Percentiles rank a stretch among this genome's conserved stretches.
Conservation (phyloP, 2,113 vertebrate genomes). For the Notiomystis cincta region DNA sequence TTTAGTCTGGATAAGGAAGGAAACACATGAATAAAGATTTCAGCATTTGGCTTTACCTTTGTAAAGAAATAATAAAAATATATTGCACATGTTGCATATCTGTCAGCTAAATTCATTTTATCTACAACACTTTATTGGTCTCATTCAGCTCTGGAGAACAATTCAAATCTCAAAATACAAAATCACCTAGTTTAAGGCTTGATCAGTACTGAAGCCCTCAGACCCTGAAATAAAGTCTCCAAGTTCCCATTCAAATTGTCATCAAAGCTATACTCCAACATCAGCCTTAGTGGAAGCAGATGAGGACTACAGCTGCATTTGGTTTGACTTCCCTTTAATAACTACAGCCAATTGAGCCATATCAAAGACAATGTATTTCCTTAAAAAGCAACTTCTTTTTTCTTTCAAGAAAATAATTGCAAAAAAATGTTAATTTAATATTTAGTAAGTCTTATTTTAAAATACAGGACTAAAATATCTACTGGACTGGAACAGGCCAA, state of each 20-base stretch:
- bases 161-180: slow-evolving; percentile 56
- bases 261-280: slow-evolving; percentile 49
- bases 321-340: slow-evolving; percentile 44
- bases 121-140: slow-evolving; percentile 8
- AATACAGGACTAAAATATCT: neutral
- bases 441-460: neutral
- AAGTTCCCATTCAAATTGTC: slow-evolving; percentile 59
- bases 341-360: neutral
- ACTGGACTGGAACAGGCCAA: neutral
- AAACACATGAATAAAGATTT: slow-evolving; percentile 27
- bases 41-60: slow-evolving; percentile 22
- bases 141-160: slow-evolving; percentile 42
- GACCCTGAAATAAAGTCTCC: slow-evolving; percentile 33
- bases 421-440: slow-evolving; percentile 3
- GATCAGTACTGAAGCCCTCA: slow-evolving; percentile 14
- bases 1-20: neutral
- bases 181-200: slow-evolving; percentile 30
- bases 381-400: slow-evolving; percentile 16
- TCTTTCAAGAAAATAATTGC: neutral
- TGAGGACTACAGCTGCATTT: slow-evolving; percentile 26
- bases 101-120: slow-evolving; percentile 52
- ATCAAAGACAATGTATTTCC: slow-evolving; percentile 29
- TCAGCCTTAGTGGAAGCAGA: slow-evolving; percentile 62
- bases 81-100: slow-evolving; percentile 17
- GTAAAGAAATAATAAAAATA: slow-evolving; percentile 50